Evolutionary conservation across 2,888 invertebrate species (phyloP).

Genomic region (Meteorus colon): DNA sequence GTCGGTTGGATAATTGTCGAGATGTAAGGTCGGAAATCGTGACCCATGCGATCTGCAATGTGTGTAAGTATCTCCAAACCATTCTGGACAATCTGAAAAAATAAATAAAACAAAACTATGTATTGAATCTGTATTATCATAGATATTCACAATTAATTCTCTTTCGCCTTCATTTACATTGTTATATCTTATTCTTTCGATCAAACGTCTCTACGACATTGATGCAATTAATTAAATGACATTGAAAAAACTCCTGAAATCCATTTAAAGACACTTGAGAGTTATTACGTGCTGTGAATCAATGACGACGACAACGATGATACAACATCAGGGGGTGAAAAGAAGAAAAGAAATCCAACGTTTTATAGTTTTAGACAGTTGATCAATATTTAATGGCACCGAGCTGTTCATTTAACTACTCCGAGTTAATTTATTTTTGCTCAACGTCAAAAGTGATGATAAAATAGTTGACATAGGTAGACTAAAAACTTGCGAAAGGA

Average conservation of each 20-base stretch:
- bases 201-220: conserved; percentile 23
- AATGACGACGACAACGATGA: not conserved
- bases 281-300: conserved; percentile 26
- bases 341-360: not conserved
- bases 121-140: not conserved
- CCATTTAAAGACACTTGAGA: conserved; percentile 46
- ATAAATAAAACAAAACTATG: not conserved
- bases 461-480: not conserved
- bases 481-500: not conserved
- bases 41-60: conserved; percentile 89
- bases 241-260: conserved; percentile 47
- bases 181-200: not conserved
- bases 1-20: conserved; percentile 88
- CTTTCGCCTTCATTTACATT: not conserved
- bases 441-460: not conserved
- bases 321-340: not conserved
- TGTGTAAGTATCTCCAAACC: conserved; percentile 91
- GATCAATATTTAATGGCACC: not conserved
- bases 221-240: conserved; percentile 47
- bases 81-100: conserved; percentile 89
- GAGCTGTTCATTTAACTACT: no score
- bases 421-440: not conserved
- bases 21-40: conserved; percentile 90
- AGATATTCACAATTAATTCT: not conserved
- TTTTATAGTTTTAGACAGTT: conserved; percentile 7